A percentile compares a stretch with the other conserved stretches of the same genome.
phyloP scores from a whole-genome alignment of 2,888 invertebrate genomes.

The Zelleria hepariella region DNA sequence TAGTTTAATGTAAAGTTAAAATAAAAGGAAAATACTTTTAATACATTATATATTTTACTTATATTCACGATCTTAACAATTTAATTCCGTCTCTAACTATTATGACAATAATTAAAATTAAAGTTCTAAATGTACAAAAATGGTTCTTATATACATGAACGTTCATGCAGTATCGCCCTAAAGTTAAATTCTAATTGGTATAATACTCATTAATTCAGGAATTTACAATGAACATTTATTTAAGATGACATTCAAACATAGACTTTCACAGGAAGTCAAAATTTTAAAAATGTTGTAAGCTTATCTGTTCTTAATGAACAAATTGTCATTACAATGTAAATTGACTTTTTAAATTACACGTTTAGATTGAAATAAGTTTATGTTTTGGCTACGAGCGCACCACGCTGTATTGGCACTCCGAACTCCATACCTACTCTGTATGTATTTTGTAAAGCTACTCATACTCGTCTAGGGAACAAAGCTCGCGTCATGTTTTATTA shows the following conservation, averaged over 20 bases:
- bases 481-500: conserved; percentile 29
- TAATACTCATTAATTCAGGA: conserved; percentile 36
- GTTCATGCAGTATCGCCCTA: conserved; percentile 50
- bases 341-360: conserved; percentile 16
- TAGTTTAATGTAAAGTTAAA: too few relatives aligned
- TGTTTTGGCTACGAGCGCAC: not conserved
- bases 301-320: not conserved
- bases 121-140: conserved; percentile 69
- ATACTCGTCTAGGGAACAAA: conserved; percentile 25
- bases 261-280: not conserved
- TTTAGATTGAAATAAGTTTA: conserved; percentile 10
- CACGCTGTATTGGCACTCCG: not conserved
- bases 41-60: conserved; percentile 47
- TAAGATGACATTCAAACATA: conserved; percentile 25
- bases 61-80: conserved; percentile 65
- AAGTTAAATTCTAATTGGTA: conserved; percentile 46
- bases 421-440: not conserved
- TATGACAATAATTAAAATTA: conserved; percentile 59
- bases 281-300: not conserved
- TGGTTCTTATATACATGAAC: conserved; percentile 58
- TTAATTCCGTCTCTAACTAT: conserved; percentile 63
- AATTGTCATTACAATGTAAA: not conserved
- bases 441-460: conserved; percentile 25
- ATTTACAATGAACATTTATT: conserved; percentile 50
- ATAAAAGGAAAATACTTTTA: conserved; percentile 15